Conservation (phyloP, 2,797 vertebrate species). For the Chloroceryle inda region DNA sequence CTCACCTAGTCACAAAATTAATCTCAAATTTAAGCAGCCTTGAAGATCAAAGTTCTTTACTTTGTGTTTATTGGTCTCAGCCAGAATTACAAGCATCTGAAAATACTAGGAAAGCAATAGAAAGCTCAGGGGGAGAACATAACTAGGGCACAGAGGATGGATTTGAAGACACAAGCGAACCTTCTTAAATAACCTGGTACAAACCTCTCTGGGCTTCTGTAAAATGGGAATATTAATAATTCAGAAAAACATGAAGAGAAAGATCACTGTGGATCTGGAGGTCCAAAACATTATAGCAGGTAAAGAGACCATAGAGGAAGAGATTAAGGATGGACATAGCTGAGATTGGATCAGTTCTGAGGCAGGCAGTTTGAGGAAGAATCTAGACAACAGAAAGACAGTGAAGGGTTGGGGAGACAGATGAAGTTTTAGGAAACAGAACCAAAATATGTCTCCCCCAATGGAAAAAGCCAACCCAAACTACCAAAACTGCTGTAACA, state of each 20-base stretch:
- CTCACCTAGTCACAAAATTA: constrained; percentile 13
- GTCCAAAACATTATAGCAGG: not conserved
- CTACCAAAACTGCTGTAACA: not conserved
- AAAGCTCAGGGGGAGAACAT: not conserved
- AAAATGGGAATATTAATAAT: constrained; percentile 40
- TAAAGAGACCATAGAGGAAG: not conserved
- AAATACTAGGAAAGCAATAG: not conserved
- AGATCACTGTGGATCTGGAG: not conserved
- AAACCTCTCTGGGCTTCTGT: not conserved
- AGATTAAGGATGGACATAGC: not conserved
- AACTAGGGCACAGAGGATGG: not conserved
- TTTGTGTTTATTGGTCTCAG: not conserved
- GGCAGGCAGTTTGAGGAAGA: not conserved
- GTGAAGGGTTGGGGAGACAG: not conserved
- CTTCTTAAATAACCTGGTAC: not conserved
- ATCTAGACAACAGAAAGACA: not conserved
- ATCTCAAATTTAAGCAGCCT: constrained; percentile 13
- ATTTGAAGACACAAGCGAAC: not conserved
- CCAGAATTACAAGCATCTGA: not conserved
- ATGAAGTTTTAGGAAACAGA: not conserved
- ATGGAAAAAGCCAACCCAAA: not conserved
- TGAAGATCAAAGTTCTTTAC: constrained; percentile 1
- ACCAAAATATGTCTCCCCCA: not conserved
- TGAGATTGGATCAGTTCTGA: not conserved
- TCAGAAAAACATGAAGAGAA: constrained; percentile 8